Conservation (phyloP, 30 jellyfish, hydroid and myxozoan genomes). For the Hydra vulgaris region DNA sequence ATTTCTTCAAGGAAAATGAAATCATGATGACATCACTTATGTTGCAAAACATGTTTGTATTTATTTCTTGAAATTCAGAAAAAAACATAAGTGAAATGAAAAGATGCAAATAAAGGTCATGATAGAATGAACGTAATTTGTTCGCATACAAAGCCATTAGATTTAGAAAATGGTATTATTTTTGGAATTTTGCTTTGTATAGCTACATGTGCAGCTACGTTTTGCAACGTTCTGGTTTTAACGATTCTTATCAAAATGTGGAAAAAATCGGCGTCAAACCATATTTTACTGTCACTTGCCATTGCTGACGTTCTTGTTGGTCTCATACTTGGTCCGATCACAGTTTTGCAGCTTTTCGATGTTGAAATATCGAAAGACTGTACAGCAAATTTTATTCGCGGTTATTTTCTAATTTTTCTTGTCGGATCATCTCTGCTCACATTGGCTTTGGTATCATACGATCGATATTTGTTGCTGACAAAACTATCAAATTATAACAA, state of each 20-base stretch:
- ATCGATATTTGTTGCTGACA: conserved; percentile 54
- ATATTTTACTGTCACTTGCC: conserved; percentile 50
- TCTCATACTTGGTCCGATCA: conserved; percentile 33
- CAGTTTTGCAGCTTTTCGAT: conserved; percentile 37
- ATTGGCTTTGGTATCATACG: conserved; percentile 54
- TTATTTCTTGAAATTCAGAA: too few relatives aligned
- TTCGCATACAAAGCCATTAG: background rate
- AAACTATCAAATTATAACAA: conserved; percentile 34
- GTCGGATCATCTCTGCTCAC: conserved; percentile 68
- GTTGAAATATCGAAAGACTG: conserved; percentile 28
- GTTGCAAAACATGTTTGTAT: too few relatives aligned
- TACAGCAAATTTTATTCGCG: conserved; percentile 29
- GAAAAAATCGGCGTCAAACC: conserved; percentile 41
- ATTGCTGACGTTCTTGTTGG: conserved; percentile 71
- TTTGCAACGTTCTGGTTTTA: conserved; percentile 41
- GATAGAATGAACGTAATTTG: background rate
- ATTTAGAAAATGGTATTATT: conserved; percentile 1
- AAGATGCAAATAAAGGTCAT: background rate
- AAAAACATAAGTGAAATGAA: background rate
- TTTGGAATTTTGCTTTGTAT: conserved; percentile 44
- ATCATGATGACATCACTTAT: too few relatives aligned
- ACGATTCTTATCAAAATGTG: conserved; percentile 11
- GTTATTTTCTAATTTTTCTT: conserved; percentile 45
- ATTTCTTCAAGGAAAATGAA: too few relatives aligned
- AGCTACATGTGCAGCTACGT: conserved; percentile 19